Percentiles rank a stretch among this genome's conserved stretches.
Conservation (phyloP, 2,888 invertebrate genomes). For the Neoaliturus tenellus region DNA sequence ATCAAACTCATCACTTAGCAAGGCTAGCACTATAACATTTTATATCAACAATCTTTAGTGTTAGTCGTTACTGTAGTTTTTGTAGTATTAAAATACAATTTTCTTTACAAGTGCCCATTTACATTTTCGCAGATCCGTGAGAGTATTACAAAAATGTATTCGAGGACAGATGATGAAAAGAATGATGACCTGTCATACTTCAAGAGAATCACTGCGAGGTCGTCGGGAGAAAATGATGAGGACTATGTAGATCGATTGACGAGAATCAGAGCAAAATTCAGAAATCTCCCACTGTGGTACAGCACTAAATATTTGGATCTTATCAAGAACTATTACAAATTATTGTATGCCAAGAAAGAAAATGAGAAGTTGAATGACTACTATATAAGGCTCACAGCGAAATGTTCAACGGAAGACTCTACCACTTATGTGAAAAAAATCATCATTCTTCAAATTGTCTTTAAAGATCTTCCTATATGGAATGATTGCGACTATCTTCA, state of each 20-base stretch:
- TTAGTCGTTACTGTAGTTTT: too few species aligned
- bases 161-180: background rate
- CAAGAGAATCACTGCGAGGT: slow-evolving; percentile 3
- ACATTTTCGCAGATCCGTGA: background rate
- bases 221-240: background rate
- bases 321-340: background rate
- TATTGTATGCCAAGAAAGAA: background rate
- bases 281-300: background rate
- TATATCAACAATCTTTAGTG: too few species aligned
- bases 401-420: background rate
- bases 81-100: too few species aligned
- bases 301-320: background rate
- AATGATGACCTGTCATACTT: background rate
- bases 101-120: too few species aligned
- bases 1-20: too few species aligned
- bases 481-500: background rate
- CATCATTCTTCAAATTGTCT: background rate
- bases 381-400: background rate
- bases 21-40: too few species aligned
- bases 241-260: background rate
- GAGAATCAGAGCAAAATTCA: background rate
- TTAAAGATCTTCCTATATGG: background rate
- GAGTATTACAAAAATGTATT: background rate
- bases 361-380: background rate
- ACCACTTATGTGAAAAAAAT: background rate